phyloP scores from a whole-genome alignment of 2,113 vertebrate species.

The Galeopterus variegatus region DNA sequence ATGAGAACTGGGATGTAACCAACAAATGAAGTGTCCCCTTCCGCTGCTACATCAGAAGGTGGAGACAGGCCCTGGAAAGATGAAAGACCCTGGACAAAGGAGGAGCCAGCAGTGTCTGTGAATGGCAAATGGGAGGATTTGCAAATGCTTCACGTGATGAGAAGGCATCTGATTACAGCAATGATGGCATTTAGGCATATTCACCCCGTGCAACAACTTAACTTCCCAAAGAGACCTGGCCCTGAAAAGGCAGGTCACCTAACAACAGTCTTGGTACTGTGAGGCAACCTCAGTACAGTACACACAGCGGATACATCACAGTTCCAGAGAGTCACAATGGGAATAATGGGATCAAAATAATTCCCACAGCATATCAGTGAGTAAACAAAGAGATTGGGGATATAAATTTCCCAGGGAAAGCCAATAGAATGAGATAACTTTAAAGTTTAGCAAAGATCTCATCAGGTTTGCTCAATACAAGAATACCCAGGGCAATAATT shows the following conservation, averaged over 20 bases:
- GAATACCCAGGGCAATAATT: neutral
- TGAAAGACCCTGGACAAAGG: conserved; percentile 31
- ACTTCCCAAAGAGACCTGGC: conserved; percentile 3
- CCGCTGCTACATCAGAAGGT: neutral
- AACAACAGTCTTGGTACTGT: neutral
- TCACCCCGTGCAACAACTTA: neutral
- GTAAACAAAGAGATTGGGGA: neutral
- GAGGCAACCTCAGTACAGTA: neutral
- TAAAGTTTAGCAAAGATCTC: conserved; percentile 1
- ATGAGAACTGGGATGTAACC: neutral
- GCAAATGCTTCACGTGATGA: neutral
- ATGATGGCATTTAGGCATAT: neutral
- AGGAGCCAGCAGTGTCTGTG: neutral
- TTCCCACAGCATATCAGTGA: neutral
- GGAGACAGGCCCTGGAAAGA: neutral
- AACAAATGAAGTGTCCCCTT: neutral
- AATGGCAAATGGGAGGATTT: neutral
- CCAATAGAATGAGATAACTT: neutral
- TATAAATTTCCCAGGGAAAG: neutral
- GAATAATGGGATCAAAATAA: neutral
- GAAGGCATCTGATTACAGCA: neutral
- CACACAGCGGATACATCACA: neutral
- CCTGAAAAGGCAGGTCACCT: neutral
- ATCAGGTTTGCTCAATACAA: neutral
- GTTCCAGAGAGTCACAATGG: neutral